These are phyloP conservation scores for Nannoperca australis DNA, from an alignment of 2,797 vertebrate genomes.

Conservation along the genomic window DNA sequence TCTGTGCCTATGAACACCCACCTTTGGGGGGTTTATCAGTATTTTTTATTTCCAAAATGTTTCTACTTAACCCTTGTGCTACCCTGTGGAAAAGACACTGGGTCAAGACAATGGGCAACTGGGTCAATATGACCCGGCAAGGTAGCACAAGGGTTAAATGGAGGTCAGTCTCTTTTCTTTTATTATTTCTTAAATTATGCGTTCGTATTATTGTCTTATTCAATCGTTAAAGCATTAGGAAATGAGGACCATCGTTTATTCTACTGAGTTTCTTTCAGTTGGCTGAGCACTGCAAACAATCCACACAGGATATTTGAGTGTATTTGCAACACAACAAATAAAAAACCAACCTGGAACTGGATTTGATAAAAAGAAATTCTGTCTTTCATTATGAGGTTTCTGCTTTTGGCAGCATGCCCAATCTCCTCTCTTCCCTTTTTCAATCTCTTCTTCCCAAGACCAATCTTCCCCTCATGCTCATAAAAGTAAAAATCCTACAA, in stretches of 20 bases:
- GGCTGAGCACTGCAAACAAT: conserved; percentile 41
- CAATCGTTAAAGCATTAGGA: conserved; percentile 13
- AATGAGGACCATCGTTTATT: conserved; percentile 38
- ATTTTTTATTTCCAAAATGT: background rate
- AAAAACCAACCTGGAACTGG: conserved; percentile 23
- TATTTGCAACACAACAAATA: conserved; percentile 43
- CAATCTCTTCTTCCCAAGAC: conserved; percentile 58
- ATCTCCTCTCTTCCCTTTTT: conserved; percentile 53
- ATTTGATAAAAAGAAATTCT: conserved; percentile 47
- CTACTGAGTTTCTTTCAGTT: conserved; percentile 12
- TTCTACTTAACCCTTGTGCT: no score
- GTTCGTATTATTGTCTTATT: conserved; percentile 7
- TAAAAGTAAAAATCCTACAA: conserved; percentile 71
- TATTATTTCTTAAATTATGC: background rate
- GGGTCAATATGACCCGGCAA: no score
- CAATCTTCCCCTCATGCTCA: conserved; percentile 60
- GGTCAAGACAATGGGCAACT: no score
- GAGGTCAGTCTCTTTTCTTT: background rate
- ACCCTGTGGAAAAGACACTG: no score
- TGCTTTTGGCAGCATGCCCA: conserved; percentile 65
- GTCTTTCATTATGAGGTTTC: conserved; percentile 59
- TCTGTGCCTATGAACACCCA: no score
- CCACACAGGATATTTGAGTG: conserved; percentile 48
- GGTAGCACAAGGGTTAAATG: background rate
- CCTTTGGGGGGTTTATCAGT: background rate